These are phyloP conservation scores for Archocentrus centrarchus DNA, from an alignment of 2,113 vertebrate species.

Conservation along the genomic window DNA sequence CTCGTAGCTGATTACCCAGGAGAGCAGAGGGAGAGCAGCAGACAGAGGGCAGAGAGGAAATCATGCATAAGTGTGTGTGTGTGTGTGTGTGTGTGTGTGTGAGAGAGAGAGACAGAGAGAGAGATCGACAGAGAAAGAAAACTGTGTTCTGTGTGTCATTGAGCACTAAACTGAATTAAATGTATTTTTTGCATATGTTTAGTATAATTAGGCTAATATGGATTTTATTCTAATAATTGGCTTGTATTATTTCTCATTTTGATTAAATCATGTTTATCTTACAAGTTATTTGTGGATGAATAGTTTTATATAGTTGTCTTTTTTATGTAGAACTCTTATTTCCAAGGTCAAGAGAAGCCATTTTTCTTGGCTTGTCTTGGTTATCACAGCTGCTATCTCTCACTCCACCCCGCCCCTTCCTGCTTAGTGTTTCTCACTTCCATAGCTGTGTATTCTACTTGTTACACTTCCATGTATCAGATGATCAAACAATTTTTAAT, in stretches of 20 bases:
- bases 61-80: not conserved
- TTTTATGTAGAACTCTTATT: too few species aligned
- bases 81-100: not conserved
- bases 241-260: not conserved
- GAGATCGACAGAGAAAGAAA: not conserved
- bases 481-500: too few species aligned
- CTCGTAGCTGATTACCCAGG: slow-evolving; percentile 50
- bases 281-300: not conserved
- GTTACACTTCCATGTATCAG: too few species aligned
- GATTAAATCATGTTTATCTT: too few species aligned
- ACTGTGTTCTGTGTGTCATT: not conserved
- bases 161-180: not conserved
- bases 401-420: too few species aligned
- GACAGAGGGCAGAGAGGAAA: slow-evolving; percentile 19
- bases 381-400: too few species aligned
- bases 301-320: too few species aligned
- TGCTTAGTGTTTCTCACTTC: too few species aligned
- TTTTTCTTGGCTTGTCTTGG: too few species aligned
- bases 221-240: not conserved
- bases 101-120: not conserved
- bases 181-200: not conserved
- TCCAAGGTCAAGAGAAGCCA: too few species aligned
- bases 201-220: not conserved
- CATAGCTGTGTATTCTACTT: too few species aligned
- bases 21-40: slow-evolving; percentile 19